Base-by-base conservation (phyloP, 2,113 vertebrate genomes). In the Calypte anna region DNA sequence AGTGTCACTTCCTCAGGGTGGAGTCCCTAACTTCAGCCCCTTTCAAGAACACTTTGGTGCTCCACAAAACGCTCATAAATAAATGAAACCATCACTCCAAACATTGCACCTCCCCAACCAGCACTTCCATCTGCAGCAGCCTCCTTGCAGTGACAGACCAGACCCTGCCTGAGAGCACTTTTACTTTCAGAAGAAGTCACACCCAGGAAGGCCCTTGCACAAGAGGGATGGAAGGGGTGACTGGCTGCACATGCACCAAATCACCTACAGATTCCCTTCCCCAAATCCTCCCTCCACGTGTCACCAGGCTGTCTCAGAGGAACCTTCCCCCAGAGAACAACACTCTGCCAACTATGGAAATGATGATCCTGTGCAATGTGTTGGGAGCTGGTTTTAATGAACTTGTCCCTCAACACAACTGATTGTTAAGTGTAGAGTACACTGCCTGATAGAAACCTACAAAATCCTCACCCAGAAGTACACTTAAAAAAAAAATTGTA, bases 321-420 rank as follows among this genome's bases (percentile, higher is more conserved):
- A 81, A 5, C 1, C 27, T 13, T 24, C 19, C 66, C 43, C 16
- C 10, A 0, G 1, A n/a, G 46, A 58, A 18, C 2, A 64, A n/a
- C 43, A 7, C 69, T 31, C 44, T 14, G n/a, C 38, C 50, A n/a
- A 9, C 9, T 20, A 40, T 62, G 75, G 58, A 43, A 82, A 18
- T 0, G 1, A 57, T 2, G 7, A 69, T 20, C 58, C 53, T 1
- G 0, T 12, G n/a, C 53, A 25, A 36, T 9, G 0, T 0, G 0
- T 7, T 10, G 57, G 4, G 2, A 63, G n/a, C 53, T n/a, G 31
- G 27, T 18, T 72, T 46, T 38, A 66, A 75, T 8, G 14, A 75
- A 10, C 31, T 14, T 5, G 2, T 13, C 88, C 40, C 69, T 48
- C 57, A 68, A 78, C 3, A 1, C 61, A 75, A 16, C 28, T 1